These are phyloP conservation scores for Alloscopus bannaensis DNA, from an alignment of 2,888 invertebrate genomes.

Conservation along the genomic window DNA sequence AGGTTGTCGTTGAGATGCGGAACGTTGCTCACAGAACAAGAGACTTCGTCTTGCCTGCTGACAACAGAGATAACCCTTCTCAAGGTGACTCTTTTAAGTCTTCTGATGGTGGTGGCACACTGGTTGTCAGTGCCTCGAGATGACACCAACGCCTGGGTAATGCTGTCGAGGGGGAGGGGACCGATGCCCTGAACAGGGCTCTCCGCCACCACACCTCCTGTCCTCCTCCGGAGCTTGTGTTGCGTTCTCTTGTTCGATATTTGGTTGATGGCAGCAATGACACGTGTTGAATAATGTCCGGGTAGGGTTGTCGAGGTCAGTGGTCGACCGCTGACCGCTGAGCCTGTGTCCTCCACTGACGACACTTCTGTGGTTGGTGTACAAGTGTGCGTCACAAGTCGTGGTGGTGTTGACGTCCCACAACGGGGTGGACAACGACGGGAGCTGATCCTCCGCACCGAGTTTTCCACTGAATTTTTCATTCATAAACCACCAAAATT, in stretches of 20 bases:
- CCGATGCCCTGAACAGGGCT: slow-evolving; percentile 55
- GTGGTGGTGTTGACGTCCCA: slow-evolving; percentile 32
- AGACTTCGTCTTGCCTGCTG: slow-evolving; percentile 45
- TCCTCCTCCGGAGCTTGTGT: slow-evolving; percentile 23
- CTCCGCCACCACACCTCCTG: slow-evolving; percentile 59
- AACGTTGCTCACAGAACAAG: slow-evolving; percentile 56
- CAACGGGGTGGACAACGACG: slow-evolving; percentile 50
- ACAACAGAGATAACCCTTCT: slow-evolving; percentile 34
- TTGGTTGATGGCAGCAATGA: slow-evolving; percentile 27
- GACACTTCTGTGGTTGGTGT: background rate
- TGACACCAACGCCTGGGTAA: slow-evolving; percentile 36
- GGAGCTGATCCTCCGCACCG: slow-evolving; percentile 64
- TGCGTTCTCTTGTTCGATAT: slow-evolving; percentile 25
- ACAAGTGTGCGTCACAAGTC: slow-evolving; percentile 32
- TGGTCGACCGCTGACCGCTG: slow-evolving; percentile 6
- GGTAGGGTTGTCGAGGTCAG: slow-evolving; percentile 37
- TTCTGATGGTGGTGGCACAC: slow-evolving; percentile 21
- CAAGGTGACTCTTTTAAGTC: slow-evolving; percentile 1
- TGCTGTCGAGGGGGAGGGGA: slow-evolving; percentile 53
- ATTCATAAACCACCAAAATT: slow-evolving; percentile 61
- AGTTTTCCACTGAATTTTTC: slow-evolving; percentile 59
- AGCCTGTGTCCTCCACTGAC: slow-evolving; percentile 34
- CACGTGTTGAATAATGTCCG: slow-evolving; percentile 30
- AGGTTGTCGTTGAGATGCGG: slow-evolving; percentile 38
- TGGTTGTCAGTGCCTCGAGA: slow-evolving; percentile 30